A percentile compares a stretch with the other conserved stretches of the same genome.
phyloP scores from a whole-genome alignment of 2,113 vertebrate genomes.

The Corythaixoides concolor region DNA sequence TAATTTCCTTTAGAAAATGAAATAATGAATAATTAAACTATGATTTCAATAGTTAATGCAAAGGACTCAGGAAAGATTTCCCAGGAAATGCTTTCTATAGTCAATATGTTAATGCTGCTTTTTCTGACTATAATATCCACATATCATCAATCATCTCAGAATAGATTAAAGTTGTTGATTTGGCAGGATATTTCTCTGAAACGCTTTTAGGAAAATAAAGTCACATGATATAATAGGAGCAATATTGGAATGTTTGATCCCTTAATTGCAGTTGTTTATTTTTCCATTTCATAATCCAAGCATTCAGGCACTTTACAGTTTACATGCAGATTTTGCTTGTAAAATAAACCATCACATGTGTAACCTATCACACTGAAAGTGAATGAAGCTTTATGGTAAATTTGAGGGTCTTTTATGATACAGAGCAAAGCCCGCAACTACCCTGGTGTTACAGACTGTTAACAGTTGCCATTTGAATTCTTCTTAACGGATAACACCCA shows the following conservation, averaged over 20 bases:
- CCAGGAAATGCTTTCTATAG: neutral
- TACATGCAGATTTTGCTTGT: slow-evolving; percentile 35
- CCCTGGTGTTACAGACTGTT: slow-evolving; percentile 41
- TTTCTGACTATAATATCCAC: neutral
- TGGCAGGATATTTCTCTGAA: neutral
- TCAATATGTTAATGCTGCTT: neutral
- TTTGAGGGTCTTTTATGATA: slow-evolving; percentile 50
- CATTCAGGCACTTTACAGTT: slow-evolving; percentile 13
- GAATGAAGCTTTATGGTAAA: slow-evolving; percentile 46
- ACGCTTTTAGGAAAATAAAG: slow-evolving; percentile 15
- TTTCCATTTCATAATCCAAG: slow-evolving; percentile 27
- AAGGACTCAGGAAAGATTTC: neutral
- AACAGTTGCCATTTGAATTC: slow-evolving; percentile 52
- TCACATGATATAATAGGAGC: neutral
- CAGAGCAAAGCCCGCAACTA: neutral
- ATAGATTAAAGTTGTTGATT: neutral
- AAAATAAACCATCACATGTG: slow-evolving; percentile 61
- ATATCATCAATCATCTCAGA: neutral
- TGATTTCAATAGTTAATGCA: neutral
- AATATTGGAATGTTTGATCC: neutral
- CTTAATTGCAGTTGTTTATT: slow-evolving; percentile 43
- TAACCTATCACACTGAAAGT: slow-evolving; percentile 42
- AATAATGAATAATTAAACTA: neutral
- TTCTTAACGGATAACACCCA: slow-evolving; percentile 60
- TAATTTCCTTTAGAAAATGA: neutral